Base-by-base conservation (phyloP, 2,888 invertebrate species). In the Tillus elongatus region DNA sequence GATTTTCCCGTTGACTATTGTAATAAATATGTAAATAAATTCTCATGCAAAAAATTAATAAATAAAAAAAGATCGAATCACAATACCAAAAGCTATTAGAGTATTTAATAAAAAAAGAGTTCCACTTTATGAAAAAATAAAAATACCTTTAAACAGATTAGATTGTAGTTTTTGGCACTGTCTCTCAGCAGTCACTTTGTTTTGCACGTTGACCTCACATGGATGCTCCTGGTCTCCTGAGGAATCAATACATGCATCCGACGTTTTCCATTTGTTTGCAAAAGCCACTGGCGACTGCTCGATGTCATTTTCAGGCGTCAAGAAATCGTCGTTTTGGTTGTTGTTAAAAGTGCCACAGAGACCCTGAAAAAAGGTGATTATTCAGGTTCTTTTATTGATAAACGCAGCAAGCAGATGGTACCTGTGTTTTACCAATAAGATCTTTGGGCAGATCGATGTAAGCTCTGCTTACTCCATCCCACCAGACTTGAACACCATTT, bases 321-420 rank as follows among this genome's bases (percentile, higher is more conserved):
- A 57, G 63, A 90, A 89, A 61, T 92, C 93, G 60, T 92, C 90
- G 53, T 82, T 81, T 55, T 89, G 87, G 59, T 88, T 88, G 13
- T 77, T 70, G 53, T 87, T 88, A 61, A 90, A 93, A 0, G 91
- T 91, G 2, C 93, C 93, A 56, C 93, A 93, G 1, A 93, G 73
- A 45, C 93, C 93, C 68, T 79, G 42, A 39, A 45, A 43, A 15
- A 33, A 19, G 12, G 34, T 2, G 11, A 11, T 19, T 19, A n/a
- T n/a, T n/a, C n/a, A n/a, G n/a, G n/a, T n/a, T n/a, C n/a, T n/a
- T n/a, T 6, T 4, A 29, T 11, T 6, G 6, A 29, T n/a, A 10
- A 30, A 41, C 2, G 9, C 28, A 34, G 1, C 2, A 13, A 8
- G 12, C 1, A 19, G 8, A 29, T 26, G 13, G 40, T 63, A 75